Evolutionary conservation across 2,113 vertebrate species (phyloP).

Genomic region (Tichodroma muraria): DNA sequence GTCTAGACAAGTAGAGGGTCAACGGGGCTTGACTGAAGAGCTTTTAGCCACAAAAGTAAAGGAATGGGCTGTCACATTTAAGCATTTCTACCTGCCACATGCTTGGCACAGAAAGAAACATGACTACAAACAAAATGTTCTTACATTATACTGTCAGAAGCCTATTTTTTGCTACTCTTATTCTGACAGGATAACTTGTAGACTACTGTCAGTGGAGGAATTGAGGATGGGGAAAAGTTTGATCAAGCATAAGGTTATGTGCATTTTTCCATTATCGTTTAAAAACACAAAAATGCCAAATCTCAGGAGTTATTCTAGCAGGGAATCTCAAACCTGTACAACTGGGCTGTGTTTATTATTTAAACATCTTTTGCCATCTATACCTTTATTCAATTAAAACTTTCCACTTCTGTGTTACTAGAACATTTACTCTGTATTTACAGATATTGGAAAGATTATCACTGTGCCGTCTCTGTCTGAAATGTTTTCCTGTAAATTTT

Average conservation of each 20-base stretch:
- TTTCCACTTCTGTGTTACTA: not conserved
- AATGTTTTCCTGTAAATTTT: not conserved
- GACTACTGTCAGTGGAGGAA: conserved; percentile 43
- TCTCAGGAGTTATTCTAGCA: not conserved
- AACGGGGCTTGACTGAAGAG: not conserved
- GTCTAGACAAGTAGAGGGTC: not conserved
- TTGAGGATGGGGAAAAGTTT: conserved; percentile 17
- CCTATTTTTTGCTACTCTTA: conserved; percentile 40
- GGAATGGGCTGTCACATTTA: conserved; percentile 47
- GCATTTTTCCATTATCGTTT: conserved; percentile 17
- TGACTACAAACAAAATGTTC: conserved; percentile 52
- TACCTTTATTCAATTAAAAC: not conserved
- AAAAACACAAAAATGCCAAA: conserved; percentile 19
- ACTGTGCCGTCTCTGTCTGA: not conserved
- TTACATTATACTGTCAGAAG: conserved; percentile 49
- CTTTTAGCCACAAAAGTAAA: conserved; percentile 17
- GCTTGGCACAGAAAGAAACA: conserved; percentile 44
- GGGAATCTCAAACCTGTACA: not conserved
- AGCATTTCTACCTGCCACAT: conserved; percentile 21
- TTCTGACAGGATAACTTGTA: conserved; percentile 57
- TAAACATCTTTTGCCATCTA: not conserved
- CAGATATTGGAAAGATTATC: not conserved
- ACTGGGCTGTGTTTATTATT: not conserved
- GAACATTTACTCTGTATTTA: not conserved
- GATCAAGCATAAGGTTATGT: conserved; percentile 53